A percentile compares a stretch with the other conserved stretches of the same genome.
Evolutionary conservation across 2,797 vertebrate species (phyloP).

Genomic region (Fistularia tabacaria): DNA sequence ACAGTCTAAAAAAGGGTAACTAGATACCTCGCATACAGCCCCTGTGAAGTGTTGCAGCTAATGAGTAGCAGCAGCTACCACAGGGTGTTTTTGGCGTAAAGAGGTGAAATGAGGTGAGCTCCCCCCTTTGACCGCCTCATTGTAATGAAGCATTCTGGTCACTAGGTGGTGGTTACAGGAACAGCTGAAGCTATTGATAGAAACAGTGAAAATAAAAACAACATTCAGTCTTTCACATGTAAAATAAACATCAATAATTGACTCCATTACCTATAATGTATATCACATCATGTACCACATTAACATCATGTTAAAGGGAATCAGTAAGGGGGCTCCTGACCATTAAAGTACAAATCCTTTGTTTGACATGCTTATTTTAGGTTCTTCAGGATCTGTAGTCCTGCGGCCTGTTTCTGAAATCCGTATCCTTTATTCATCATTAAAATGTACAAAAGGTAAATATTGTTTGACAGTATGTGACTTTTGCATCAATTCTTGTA

Average conservation of each 20-base stretch:
- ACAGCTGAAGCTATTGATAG: background rate
- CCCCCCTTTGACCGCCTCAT: constrained; percentile 35
- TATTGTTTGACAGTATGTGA: constrained; percentile 4
- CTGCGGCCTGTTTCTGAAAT: constrained; percentile 92
- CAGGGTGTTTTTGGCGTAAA: constrained; percentile 53
- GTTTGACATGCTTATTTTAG: constrained; percentile 60
- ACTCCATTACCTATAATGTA: background rate
- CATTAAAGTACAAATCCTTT: background rate
- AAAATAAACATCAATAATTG: background rate
- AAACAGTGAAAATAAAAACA: background rate
- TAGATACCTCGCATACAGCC: constrained; percentile 23
- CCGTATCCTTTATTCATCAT: constrained; percentile 82
- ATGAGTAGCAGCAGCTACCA: constrained; percentile 56
- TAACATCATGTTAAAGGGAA: background rate
- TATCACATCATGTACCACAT: background rate
- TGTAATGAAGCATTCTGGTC: constrained; percentile 46
- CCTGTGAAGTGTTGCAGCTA: constrained; percentile 30
- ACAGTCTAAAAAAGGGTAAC: constrained; percentile 16
- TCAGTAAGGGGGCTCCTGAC: constrained; percentile 8
- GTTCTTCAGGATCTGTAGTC: constrained; percentile 62
- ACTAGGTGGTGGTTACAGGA: constrained; percentile 39
- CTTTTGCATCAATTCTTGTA: background rate
- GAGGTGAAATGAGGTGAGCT: constrained; percentile 65
- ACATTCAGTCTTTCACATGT: background rate
- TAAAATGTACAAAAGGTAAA: background rate